These are phyloP conservation scores for Ctenopoma multispine DNA, from an alignment of 2,797 vertebrate species.

Conservation along the genomic window DNA sequence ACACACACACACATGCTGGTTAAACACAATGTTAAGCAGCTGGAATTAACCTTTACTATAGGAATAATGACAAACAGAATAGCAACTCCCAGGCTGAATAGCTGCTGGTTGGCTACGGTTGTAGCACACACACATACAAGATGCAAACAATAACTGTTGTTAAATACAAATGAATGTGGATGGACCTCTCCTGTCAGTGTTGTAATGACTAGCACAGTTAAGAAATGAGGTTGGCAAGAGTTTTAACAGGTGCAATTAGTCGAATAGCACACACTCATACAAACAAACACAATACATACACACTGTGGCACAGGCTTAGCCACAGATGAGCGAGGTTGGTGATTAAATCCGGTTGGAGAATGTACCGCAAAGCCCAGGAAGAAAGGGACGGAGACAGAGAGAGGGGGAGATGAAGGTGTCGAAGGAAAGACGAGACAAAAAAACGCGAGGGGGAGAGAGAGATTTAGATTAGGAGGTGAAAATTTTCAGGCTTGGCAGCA, in stretches of 20 bases:
- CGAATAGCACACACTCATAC: slow-evolving; percentile 23
- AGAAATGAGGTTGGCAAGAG: slow-evolving; percentile 51
- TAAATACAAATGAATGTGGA: slow-evolving; percentile 45
- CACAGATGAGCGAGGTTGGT: slow-evolving; percentile 39
- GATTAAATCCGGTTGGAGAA: slow-evolving; percentile 36
- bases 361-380: slow-evolving; percentile 1
- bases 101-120: neutral
- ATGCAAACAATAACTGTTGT: slow-evolving; percentile 30
- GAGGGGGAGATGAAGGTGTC: neutral
- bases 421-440: slow-evolving; percentile 8
- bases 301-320: slow-evolving; percentile 29
- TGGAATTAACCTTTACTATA: slow-evolving; percentile 29
- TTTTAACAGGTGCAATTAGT: slow-evolving; percentile 60
- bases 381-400: slow-evolving; percentile 20
- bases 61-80: slow-evolving; percentile 31
- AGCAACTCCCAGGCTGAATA: slow-evolving; percentile 10
- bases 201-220: slow-evolving; percentile 39
- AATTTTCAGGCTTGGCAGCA: slow-evolving; percentile 40
- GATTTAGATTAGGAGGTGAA: slow-evolving; percentile 53
- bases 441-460: neutral
- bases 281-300: neutral
- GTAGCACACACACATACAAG: slow-evolving; percentile 11
- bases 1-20: slow-evolving; percentile 2
- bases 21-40: slow-evolving; percentile 15
- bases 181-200: slow-evolving; percentile 29